A percentile compares a stretch with the other conserved stretches of the same genome.
Conservation (phyloP, 2,113 vertebrate species). For the Chitala chitala region DNA sequence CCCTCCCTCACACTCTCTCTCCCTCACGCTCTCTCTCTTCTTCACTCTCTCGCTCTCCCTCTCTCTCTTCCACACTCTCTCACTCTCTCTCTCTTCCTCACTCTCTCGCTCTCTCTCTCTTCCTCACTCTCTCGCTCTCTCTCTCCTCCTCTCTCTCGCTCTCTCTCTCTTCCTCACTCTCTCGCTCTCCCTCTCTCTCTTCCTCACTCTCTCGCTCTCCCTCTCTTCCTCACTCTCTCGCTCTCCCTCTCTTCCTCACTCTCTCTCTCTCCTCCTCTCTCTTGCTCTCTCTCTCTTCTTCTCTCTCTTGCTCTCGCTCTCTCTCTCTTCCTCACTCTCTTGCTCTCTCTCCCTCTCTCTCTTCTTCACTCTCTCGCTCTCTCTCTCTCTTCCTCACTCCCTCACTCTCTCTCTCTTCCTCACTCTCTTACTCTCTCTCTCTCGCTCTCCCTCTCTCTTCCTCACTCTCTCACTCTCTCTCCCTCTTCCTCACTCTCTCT, state of each 20-base stretch:
- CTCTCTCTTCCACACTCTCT: not conserved
- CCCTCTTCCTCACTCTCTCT: slow-evolving; percentile 4
- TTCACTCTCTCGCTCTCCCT: not conserved
- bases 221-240: not conserved
- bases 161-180: slow-evolving; percentile 8
- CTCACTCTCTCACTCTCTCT: not conserved
- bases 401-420: slow-evolving; percentile 9
- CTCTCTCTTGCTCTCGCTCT: not conserved
- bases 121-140: too few relatives aligned
- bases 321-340: not conserved
- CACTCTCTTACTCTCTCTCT: not conserved
- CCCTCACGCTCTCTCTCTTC: slow-evolving; percentile 1
- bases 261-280: not conserved
- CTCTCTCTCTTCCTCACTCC: not conserved
- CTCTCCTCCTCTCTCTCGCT: not conserved
- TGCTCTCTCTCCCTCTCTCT: not conserved
- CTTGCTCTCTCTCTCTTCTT: too few relatives aligned
- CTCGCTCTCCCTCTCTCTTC: too few relatives aligned
- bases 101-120: not conserved
- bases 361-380: too few relatives aligned
- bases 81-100: slow-evolving; percentile 11
- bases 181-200: not conserved
- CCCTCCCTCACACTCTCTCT: slow-evolving; percentile 1
- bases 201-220: too few relatives aligned
- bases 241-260: not conserved